Evolutionary conservation across 2,113 vertebrate genomes (phyloP).

Genomic region (Semnopithecus entellus): DNA sequence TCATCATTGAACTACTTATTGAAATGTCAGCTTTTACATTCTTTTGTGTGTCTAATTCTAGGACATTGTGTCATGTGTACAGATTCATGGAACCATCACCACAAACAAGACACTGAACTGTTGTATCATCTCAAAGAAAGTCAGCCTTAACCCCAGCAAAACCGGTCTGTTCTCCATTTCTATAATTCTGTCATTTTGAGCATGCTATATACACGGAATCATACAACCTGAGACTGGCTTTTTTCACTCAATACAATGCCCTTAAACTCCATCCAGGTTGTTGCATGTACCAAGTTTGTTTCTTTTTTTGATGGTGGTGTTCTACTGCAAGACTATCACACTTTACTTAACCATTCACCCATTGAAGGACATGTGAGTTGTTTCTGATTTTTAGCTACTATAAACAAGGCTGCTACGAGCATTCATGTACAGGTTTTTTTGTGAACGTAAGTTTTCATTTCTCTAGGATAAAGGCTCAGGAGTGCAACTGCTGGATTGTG

Average conservation of each 20-base stretch:
- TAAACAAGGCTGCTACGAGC: background rate
- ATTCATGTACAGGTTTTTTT: background rate
- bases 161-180: background rate
- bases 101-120: background rate
- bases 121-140: background rate
- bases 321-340: background rate
- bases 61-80: background rate
- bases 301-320: background rate
- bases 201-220: background rate
- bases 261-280: background rate
- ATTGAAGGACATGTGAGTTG: background rate
- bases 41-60: background rate
- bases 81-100: background rate
- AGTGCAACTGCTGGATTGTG: background rate
- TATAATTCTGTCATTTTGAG: background rate
- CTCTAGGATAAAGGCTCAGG: background rate
- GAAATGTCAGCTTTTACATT: background rate
- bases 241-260: background rate
- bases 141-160: background rate
- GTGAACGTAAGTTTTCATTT: background rate
- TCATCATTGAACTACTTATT: background rate
- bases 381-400: background rate
- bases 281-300: background rate
- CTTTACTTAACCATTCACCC: background rate
- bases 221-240: background rate